Evolutionary conservation across 2,113 vertebrate genomes (phyloP), one percentile per base, ranked within the genome.

Genomic region (Triplophysa siluroides): DNA sequence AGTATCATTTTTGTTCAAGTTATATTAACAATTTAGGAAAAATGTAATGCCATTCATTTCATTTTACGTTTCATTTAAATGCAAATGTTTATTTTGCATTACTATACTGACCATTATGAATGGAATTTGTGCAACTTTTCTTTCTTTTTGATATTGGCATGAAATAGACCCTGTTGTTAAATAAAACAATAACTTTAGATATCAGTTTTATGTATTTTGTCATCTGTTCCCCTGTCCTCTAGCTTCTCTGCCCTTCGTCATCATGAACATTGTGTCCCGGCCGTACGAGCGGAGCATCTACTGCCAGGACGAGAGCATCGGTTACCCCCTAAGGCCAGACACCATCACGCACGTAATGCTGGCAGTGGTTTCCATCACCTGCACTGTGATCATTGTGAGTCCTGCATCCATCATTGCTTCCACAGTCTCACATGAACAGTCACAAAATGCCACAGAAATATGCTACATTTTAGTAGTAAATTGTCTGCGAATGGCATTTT

Each of bases 261-360:
- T 96, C 82, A 93, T 98, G 90, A 96, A 90, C 0, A 84, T 96
- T 50, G 88, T 94, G 72, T 96, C 89, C 65, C 87, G 93, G 21
- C 97, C 96, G 0, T 97, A 97, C 88, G 90, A 93, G 78, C 87
- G 96, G 9, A 94, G 94, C 0, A 92, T 99, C 86, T 94, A 96
- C 90, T 99, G 97, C n/a, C 86, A 91, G 0, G 97, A 97, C 0
- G 93, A 95, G 74, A 96, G 94, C 90, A 98, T 98, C 90, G 90
- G 73, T 72, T 98, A 98, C 87, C 97, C 97, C 2, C 81, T 95
- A 61, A 94, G 90, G 81, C 84, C 89, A 0, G 96, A 98, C 89
- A 98, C 97, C 87, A 97, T 99, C 89, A 96, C 95, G 7, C 93
- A 96, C 0, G 91, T 93, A 78, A 90, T 95, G 83, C 93, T 99